These are phyloP conservation scores for Cydia fagiglandana DNA, from an alignment of 1,140 invertebrate species.

Conservation along the genomic window DNA sequence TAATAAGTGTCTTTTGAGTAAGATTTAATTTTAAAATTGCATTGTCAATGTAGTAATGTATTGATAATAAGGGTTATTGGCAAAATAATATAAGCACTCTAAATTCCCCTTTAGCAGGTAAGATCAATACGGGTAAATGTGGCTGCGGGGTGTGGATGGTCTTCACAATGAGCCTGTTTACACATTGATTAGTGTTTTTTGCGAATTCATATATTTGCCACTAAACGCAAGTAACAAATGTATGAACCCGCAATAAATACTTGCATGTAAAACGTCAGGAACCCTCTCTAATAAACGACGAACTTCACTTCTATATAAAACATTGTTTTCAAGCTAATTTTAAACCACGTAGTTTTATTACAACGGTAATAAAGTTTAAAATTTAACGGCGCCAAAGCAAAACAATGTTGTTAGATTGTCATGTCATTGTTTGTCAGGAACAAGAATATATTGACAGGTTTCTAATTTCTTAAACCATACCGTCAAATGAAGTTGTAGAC, in stretches of 20 bases:
- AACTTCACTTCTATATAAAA: not conserved
- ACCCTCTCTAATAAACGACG: not conserved
- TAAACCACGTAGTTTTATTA: constrained; percentile 20
- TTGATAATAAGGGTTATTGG: too few relatives aligned
- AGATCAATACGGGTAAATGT: too few relatives aligned
- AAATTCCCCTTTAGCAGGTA: too few relatives aligned
- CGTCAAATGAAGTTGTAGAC: constrained; percentile 23
- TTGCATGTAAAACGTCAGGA: not conserved
- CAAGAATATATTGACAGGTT: constrained; percentile 25
- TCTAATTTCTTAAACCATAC: constrained; percentile 13
- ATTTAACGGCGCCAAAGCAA: constrained; percentile 17
- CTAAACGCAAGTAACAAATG: too few relatives aligned
- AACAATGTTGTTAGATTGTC: constrained; percentile 21
- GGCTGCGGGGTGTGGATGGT: too few relatives aligned
- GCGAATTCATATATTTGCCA: too few relatives aligned
- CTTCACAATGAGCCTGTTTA: too few relatives aligned
- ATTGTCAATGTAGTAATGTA: too few relatives aligned
- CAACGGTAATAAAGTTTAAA: constrained; percentile 28
- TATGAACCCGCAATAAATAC: not conserved
- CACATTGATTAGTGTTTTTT: too few relatives aligned
- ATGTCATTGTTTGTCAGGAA: constrained; percentile 15
- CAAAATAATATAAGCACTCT: too few relatives aligned
- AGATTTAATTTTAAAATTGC: too few relatives aligned
- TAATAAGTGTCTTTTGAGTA: too few relatives aligned
- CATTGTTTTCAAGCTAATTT: constrained; percentile 16